Evolutionary conservation across 2,797 vertebrate genomes (phyloP).

Genomic region (Threskiornis aethiopicus): DNA sequence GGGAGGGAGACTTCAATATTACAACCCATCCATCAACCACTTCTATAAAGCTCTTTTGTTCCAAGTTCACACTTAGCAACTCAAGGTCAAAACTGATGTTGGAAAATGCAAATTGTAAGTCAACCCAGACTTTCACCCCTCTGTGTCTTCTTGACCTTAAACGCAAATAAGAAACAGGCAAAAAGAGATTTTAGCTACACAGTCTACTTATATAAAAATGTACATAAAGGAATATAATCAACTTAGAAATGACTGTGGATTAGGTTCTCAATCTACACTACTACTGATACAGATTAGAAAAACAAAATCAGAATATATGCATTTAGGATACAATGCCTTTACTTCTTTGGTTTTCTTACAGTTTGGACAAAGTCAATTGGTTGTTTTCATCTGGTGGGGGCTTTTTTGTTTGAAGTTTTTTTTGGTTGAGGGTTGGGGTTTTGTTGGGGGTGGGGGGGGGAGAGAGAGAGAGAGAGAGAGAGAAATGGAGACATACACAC

Average conservation of each 20-base stretch:
- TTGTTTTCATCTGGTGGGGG: neutral
- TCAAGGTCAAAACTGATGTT: constrained; percentile 22
- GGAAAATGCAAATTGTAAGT: constrained; percentile 19
- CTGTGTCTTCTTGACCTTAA: neutral
- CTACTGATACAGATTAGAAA: neutral
- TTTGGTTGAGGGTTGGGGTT: neutral
- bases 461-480: too few relatives aligned
- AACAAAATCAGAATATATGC: neutral
- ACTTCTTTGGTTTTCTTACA: neutral
- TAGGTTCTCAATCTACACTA: neutral
- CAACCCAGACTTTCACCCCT: neutral
- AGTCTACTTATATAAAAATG: neutral
- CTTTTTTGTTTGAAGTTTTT: neutral
- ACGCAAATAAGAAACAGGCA: neutral
- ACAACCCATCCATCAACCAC: constrained; percentile 44
- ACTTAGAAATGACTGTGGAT: neutral
- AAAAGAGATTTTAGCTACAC: neutral
- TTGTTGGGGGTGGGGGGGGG: too few relatives aligned
- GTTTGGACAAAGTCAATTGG: neutral
- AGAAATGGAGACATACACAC: neutral
- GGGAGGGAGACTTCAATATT: constrained; percentile 34
- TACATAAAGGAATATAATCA: neutral
- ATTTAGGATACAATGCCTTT: neutral
- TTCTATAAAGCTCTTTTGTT: constrained; percentile 50
- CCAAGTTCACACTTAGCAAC: constrained; percentile 18